Percentiles rank a stretch among this genome's conserved stretches.
These are phyloP conservation scores for Etia nguti DNA, from an alignment of 2,113 vertebrate genomes.

Conservation along the genomic window DNA sequence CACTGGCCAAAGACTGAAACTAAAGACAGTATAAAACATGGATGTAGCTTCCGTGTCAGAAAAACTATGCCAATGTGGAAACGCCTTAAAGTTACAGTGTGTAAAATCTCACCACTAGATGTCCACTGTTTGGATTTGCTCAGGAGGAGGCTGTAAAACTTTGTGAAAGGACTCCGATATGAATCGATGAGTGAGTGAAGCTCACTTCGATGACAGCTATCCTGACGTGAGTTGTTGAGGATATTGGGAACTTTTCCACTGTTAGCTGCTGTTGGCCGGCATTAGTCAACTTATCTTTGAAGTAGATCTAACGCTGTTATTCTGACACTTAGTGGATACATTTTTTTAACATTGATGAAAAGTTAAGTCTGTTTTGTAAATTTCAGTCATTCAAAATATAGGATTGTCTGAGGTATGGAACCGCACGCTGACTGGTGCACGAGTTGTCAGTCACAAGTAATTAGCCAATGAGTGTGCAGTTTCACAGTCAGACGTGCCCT, in stretches of 20 bases:
- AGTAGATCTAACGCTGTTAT: neutral
- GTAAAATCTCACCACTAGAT: neutral
- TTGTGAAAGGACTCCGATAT: neutral
- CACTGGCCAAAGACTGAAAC: neutral
- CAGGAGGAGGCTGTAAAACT: rapidly evolving
- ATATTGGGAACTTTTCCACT: neutral
- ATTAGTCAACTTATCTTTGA: neutral
- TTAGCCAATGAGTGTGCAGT: neutral
- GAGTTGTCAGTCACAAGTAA: rapidly evolving
- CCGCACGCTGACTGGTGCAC: neutral
- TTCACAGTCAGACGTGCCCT: neutral
- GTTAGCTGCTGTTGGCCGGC: neutral
- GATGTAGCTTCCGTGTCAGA: neutral
- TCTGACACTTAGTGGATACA: neutral
- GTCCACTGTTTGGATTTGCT: neutral
- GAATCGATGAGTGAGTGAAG: neutral
- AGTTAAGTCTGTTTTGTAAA: neutral
- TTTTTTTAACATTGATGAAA: neutral
- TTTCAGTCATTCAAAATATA: rapidly evolving
- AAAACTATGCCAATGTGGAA: neutral
- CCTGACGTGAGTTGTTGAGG: neutral
- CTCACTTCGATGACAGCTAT: rapidly evolving
- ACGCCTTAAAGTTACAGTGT: neutral
- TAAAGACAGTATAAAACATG: neutral
- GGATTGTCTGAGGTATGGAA: neutral